A percentile compares a stretch with the other conserved stretches of the same genome.
Evolutionary conservation across 2,888 invertebrate genomes (phyloP).

Genomic region (Thecocarcelia acutangulata): DNA sequence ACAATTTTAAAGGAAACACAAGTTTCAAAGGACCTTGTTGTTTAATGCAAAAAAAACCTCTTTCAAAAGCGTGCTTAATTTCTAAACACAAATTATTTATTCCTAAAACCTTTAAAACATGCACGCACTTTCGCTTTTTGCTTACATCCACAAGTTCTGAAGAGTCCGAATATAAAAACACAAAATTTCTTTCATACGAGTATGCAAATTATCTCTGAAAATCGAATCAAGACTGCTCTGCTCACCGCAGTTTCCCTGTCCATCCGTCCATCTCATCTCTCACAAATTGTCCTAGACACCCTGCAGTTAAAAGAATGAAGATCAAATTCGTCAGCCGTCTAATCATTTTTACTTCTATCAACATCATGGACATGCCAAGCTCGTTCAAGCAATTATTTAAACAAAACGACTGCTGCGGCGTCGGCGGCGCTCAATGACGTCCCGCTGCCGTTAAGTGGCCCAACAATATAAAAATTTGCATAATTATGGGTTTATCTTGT

Average conservation of each 20-base stretch:
- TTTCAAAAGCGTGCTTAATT: conserved; percentile 52
- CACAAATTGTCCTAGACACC: conserved; percentile 66
- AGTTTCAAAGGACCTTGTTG: conserved; percentile 55
- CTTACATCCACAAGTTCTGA: conserved; percentile 7
- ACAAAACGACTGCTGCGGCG: conserved; percentile 14
- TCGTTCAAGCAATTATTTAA: neutral
- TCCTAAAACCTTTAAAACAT: conserved; percentile 22
- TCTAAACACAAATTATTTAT: conserved; percentile 37
- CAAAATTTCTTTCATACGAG: neutral
- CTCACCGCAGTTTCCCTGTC: conserved; percentile 21
- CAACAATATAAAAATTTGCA: conserved; percentile 63
- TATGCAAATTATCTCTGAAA: conserved; percentile 61
- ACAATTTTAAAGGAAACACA: conserved; percentile 7
- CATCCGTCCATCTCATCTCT: neutral
- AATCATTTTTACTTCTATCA: conserved; percentile 54
- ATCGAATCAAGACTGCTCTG: conserved; percentile 26
- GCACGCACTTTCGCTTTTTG: conserved; percentile 53
- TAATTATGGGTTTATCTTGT: conserved; percentile 69
- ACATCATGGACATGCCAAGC: conserved; percentile 18
- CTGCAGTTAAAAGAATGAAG: conserved; percentile 62
- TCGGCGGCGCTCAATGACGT: conserved; percentile 62
- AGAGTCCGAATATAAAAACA: neutral
- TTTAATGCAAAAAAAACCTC: neutral
- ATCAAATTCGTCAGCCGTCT: conserved; percentile 62
- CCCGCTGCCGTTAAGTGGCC: conserved; percentile 67